These are phyloP conservation scores for Meghimatium bilineatum DNA, from an alignment of 2,888 invertebrate species.

Conservation along the genomic window DNA sequence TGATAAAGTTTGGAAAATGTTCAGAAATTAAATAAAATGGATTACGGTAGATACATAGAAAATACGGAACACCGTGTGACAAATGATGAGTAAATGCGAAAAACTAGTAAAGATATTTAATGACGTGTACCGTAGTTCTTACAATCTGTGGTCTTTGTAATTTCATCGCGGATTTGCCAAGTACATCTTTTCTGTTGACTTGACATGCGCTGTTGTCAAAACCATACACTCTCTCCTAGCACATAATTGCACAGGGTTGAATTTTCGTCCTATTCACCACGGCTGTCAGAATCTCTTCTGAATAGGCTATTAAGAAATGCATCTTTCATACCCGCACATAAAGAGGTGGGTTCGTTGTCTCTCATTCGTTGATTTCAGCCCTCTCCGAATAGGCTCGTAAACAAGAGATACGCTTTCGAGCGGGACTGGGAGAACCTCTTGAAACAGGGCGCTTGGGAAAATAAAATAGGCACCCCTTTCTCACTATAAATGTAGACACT, in stretches of 20 bases:
- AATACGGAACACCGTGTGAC: background rate
- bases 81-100: constrained; percentile 6
- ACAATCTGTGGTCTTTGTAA: background rate
- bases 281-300: background rate
- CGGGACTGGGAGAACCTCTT: constrained; percentile 21
- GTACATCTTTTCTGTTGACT: constrained; percentile 8
- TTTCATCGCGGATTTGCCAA: background rate
- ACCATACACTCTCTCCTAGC: constrained; percentile 27
- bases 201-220: constrained; percentile 31
- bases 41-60: background rate
- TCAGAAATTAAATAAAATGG: background rate
- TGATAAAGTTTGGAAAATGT: background rate
- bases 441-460: background rate
- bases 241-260: constrained; percentile 32
- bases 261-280: constrained; percentile 15
- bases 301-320: constrained; percentile 36
- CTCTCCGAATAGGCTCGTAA: constrained; percentile 15
- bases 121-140: constrained; percentile 14
- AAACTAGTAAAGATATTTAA: constrained; percentile 17
- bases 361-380: constrained; percentile 31
- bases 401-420: constrained; percentile 25
- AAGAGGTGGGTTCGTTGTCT: constrained; percentile 28
- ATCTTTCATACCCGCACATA: constrained; percentile 26
- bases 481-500: background rate
- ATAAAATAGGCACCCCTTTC: constrained; percentile 27